Evolutionary conservation across 2,113 vertebrate genomes (phyloP), one percentile per base, ranked within the genome.

Genomic region (Dipodomys stephensi): DNA sequence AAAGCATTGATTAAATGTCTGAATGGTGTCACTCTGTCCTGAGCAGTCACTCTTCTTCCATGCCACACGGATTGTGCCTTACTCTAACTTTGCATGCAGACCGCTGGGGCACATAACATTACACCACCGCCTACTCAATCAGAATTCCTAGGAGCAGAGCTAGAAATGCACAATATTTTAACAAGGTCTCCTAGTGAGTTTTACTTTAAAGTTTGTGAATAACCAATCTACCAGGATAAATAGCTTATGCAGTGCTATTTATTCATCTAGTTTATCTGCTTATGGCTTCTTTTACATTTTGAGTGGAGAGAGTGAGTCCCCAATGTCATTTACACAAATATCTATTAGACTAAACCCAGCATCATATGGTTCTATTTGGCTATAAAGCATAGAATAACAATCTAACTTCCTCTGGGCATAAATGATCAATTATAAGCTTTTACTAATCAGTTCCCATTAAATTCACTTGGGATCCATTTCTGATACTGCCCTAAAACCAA

Each of bases 191-290:
- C 39, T 72, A 82, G 65, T 71, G 57, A 87, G 19, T 81, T 77
- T 83, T 72, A 62, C 79, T 90, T 62, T 35, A 27, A 93, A 93
- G 71, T 93, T 93, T 94, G 57, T 53, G 23, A 79, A 74, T 93
- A 64, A 87, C 30, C 92, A 53, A 68, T 85, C 15, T 81, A 25
- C 68, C 60, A 78, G 72, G 65, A 80, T 64, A 60, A 76, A 27
- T 72, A 77, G 6, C 16, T 71, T 73, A 68, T 19, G 68, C 1
- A 60, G 28, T 81, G 77, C 19, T 89, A 83, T 69, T 83, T 90
- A 67, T 67, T 95, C 68, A 71, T 69, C 30, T 67, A 80, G 81
- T 81, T 91, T 94, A 91, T 86, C 80, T 60, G 22, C 16, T 96
- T 46, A 79, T 90, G 78, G 69, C 62, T 87, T 87, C 6, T 44